Conservation (phyloP, 2,113 vertebrate species). For the Neotragus moschatus region DNA sequence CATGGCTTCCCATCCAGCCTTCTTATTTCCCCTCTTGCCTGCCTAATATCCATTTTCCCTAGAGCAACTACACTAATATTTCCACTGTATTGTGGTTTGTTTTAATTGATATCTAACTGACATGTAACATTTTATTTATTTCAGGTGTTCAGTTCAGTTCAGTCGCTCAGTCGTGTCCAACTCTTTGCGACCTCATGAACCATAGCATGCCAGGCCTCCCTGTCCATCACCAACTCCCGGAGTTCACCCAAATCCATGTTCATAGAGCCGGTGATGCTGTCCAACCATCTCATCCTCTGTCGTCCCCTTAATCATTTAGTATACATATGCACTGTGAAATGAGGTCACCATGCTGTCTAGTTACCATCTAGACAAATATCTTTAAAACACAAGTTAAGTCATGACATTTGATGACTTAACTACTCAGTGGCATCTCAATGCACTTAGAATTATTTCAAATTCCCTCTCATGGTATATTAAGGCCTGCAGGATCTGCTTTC, state of each 20-base stretch:
- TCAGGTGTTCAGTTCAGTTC: neutral
- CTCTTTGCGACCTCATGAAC: neutral
- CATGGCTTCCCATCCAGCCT: neutral
- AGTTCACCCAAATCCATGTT: neutral
- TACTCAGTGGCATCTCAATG: neutral
- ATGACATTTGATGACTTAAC: neutral
- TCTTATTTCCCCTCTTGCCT: neutral
- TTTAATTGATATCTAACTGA: neutral
- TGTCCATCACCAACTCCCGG: neutral
- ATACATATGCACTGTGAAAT: neutral
- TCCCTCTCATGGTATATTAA: neutral
- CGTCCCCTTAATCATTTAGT: neutral
- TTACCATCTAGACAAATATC: neutral
- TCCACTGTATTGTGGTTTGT: neutral
- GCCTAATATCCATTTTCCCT: neutral
- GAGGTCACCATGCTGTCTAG: neutral
- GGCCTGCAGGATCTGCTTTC: neutral
- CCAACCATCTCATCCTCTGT: neutral
- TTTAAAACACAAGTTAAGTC: neutral
- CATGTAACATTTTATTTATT: neutral
- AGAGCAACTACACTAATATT: neutral
- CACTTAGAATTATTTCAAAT: neutral
- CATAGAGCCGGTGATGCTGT: accelerated
- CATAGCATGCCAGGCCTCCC: neutral
- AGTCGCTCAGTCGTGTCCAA: accelerated